phyloP scores from a whole-genome alignment of 1,140 invertebrate genomes.

The Aphidius gifuensis region DNA sequence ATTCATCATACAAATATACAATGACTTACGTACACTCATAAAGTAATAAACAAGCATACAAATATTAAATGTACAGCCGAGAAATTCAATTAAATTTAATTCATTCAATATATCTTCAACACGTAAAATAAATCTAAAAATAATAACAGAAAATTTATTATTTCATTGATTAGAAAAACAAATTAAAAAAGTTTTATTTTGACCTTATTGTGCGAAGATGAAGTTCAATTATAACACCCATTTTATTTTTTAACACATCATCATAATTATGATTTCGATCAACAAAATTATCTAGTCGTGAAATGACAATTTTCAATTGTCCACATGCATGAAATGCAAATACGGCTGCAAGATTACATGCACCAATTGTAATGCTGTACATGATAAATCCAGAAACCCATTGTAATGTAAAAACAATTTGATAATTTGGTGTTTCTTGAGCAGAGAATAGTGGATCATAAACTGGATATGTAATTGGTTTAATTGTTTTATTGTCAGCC shows the following conservation, averaged over 20 bases:
- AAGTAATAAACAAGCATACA: conserved; percentile 31
- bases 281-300: conserved; percentile 22
- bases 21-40: conserved; percentile 13
- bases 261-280: conserved; percentile 18
- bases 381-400: conserved; percentile 28
- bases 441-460: conserved; percentile 29
- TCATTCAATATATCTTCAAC: conserved; percentile 19
- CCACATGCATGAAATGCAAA: conserved; percentile 32
- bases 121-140: conserved; percentile 2
- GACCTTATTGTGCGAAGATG: conserved; percentile 34
- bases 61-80: conserved; percentile 26
- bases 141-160: neutral
- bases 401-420: conserved; percentile 30
- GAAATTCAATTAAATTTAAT: conserved; percentile 26
- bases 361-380: conserved; percentile 29
- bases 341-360: conserved; percentile 28
- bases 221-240: conserved; percentile 34
- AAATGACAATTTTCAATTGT: conserved; percentile 31
- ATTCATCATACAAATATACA: neutral
- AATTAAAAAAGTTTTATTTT: neutral
- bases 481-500: conserved; percentile 30
- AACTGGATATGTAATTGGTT: conserved; percentile 23
- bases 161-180: no score
- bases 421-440: conserved; percentile 27
- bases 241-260: conserved; percentile 24